Conservation (phyloP, 1,140 invertebrate genomes). For the Cotesia chilonis region DNA sequence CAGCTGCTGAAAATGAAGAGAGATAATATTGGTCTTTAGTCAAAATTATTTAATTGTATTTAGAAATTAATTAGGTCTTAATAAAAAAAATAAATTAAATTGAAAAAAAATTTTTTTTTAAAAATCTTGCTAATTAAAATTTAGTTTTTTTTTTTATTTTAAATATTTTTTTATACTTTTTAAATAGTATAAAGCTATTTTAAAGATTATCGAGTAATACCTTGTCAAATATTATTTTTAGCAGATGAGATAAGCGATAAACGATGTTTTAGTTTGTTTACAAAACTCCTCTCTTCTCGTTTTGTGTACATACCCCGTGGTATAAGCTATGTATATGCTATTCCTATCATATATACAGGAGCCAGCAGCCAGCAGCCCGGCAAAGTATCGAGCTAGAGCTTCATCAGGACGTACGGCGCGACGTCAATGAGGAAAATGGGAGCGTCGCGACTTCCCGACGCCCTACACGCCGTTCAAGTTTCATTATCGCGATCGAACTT, state of each 20-base stretch:
- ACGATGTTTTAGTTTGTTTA: slow-evolving; percentile 10
- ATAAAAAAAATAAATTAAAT: too few species aligned
- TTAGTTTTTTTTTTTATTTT: too few species aligned
- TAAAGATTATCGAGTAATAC: neutral
- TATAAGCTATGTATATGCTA: neutral
- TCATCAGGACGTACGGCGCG: slow-evolving; percentile 25
- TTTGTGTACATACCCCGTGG: neutral
- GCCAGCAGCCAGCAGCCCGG: slow-evolving; percentile 15
- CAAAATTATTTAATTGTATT: too few species aligned
- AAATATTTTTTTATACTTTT: too few species aligned
- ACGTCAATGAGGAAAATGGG: slow-evolving; percentile 36
- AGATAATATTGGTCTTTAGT: too few species aligned
- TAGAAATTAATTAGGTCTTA: too few species aligned
- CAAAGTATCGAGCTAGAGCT: slow-evolving; percentile 21
- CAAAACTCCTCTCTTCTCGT: neutral
- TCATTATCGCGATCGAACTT: slow-evolving; percentile 20
- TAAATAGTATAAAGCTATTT: neutral
- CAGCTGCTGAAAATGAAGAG: too few species aligned
- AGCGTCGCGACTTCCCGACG: slow-evolving; percentile 39
- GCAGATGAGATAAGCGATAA: neutral
- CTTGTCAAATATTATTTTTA: neutral
- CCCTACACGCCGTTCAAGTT: slow-evolving; percentile 23
- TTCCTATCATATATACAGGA: neutral
- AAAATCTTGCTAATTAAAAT: too few species aligned
- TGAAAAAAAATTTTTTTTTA: too few species aligned